These are phyloP conservation scores for Noctua comes DNA, from an alignment of 2,888 invertebrate species.

Conservation along the genomic window DNA sequence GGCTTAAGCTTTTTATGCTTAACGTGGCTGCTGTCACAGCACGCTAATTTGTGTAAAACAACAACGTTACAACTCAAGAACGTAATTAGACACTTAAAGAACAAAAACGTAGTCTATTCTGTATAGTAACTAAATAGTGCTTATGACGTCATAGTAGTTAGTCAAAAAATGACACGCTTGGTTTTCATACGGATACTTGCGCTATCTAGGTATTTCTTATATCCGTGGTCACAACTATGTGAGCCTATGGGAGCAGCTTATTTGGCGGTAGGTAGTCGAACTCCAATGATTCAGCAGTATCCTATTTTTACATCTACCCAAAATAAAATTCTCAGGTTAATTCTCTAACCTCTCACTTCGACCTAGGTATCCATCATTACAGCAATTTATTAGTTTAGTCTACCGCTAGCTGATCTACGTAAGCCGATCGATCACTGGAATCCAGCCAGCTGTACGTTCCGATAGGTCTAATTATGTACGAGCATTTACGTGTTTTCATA, in stretches of 20 bases:
- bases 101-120: too few relatives aligned
- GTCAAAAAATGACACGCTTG: too few relatives aligned
- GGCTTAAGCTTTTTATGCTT: too few relatives aligned
- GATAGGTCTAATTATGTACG: constrained; percentile 39
- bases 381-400: constrained; percentile 57
- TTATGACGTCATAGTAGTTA: too few relatives aligned
- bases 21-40: too few relatives aligned
- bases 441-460: constrained; percentile 22
- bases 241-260: background rate
- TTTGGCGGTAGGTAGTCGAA: background rate
- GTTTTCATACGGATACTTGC: too few relatives aligned
- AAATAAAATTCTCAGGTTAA: constrained; percentile 13
- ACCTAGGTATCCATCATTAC: constrained; percentile 26
- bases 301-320: constrained; percentile 5
- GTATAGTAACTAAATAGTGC: too few relatives aligned
- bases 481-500: constrained; percentile 20
- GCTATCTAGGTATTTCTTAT: too few relatives aligned
- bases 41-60: too few relatives aligned
- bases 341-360: background rate
- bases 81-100: too few relatives aligned
- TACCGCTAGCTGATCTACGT: constrained; percentile 23
- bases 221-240: background rate
- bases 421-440: constrained; percentile 42
- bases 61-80: too few relatives aligned
- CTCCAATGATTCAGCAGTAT: constrained; percentile 19